phyloP scores from a whole-genome alignment of 2,888 invertebrate genomes.

The Lottia scabra region DNA sequence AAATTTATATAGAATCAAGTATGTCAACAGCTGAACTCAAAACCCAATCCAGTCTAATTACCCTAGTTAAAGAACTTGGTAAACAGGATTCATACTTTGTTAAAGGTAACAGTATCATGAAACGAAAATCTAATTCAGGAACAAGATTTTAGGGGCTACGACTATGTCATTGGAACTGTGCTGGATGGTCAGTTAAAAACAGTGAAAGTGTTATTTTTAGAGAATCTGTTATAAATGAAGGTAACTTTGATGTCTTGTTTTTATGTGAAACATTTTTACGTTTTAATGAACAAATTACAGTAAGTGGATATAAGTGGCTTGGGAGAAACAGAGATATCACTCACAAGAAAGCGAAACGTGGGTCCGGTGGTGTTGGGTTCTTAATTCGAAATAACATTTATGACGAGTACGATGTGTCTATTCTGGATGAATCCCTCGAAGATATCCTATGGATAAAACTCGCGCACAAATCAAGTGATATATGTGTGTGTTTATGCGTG shows the following conservation, averaged over 20 bases:
- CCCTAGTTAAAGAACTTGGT: constrained; percentile 11
- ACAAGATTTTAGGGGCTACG: constrained; percentile 1
- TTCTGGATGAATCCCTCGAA: constrained; percentile 2
- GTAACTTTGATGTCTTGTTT: background rate
- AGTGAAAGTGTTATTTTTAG: background rate
- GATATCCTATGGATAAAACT: constrained; percentile 15
- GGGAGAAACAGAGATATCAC: constrained; percentile 15
- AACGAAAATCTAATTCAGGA: background rate
- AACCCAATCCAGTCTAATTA: constrained; percentile 1
- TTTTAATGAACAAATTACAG: background rate
- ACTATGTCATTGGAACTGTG: constrained; percentile 10
- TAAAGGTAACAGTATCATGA: constrained; percentile 6
- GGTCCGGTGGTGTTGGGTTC: constrained; percentile 20
- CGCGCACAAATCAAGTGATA: background rate
- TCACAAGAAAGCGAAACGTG: constrained; percentile 15
- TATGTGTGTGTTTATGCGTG: constrained; percentile 10
- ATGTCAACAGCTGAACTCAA: background rate
- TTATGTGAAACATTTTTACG: constrained; percentile 15
- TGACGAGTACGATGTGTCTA: background rate
- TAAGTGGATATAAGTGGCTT: constrained; percentile 15
- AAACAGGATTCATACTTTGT: constrained; percentile 5
- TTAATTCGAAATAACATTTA: constrained; percentile 9
- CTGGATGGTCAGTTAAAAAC: background rate
- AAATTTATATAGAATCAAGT: constrained; percentile 3
- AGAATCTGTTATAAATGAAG: background rate